Conservation (phyloP, 2,888 invertebrate species). For the Cinara cedri region DNA sequence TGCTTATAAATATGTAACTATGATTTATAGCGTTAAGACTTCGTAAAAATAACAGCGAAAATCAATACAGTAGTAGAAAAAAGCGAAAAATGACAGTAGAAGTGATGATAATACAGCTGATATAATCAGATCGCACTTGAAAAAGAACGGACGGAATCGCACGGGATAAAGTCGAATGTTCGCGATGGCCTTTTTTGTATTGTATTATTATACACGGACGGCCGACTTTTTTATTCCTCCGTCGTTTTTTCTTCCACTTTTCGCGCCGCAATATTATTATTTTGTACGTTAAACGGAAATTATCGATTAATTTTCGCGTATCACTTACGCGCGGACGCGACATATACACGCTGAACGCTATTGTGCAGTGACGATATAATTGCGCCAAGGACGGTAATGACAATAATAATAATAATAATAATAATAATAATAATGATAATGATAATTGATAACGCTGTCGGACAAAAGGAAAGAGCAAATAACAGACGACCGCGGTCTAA, state of each 20-base stretch:
- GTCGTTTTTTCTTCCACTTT: not conserved
- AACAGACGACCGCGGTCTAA: conserved; percentile 34
- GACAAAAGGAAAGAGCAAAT: conserved; percentile 2
- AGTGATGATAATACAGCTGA: too few relatives aligned
- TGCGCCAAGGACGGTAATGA: not conserved
- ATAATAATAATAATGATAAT: conserved; percentile 23
- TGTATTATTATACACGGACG: too few relatives aligned
- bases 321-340: not conserved
- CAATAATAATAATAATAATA: conserved; percentile 2
- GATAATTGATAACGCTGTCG: conserved; percentile 38
- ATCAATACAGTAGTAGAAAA: too few relatives aligned
- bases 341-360: not conserved
- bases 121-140: too few relatives aligned
- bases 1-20: too few relatives aligned
- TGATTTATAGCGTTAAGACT: too few relatives aligned
- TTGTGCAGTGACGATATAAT: not conserved
- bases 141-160: too few relatives aligned
- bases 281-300: not conserved
- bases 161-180: too few relatives aligned
- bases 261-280: not conserved
- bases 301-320: conserved; percentile 5
- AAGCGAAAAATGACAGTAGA: too few relatives aligned
- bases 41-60: too few relatives aligned
- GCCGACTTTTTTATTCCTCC: too few relatives aligned
- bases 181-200: too few relatives aligned